Conservation (phyloP, 2,888 invertebrate genomes). For the Napeogenes inachia region DNA sequence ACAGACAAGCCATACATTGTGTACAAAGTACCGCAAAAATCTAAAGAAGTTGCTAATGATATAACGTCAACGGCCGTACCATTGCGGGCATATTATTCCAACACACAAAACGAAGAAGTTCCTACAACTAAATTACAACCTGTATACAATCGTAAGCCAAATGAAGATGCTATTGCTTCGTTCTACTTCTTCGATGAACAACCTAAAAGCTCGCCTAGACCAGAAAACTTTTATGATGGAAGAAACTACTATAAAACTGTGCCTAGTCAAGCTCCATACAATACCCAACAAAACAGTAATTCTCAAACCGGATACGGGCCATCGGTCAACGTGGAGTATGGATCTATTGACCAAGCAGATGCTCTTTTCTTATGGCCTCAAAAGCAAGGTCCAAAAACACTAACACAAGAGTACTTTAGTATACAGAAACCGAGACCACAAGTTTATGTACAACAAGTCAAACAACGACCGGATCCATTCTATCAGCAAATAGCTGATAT, state of each 20-base stretch:
- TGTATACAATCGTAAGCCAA: conserved; percentile 65
- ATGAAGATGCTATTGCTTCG: conserved; percentile 74
- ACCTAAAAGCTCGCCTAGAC: conserved; percentile 75
- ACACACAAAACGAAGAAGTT: conserved; percentile 71
- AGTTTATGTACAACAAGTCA: conserved; percentile 59
- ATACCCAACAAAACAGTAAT: conserved; percentile 49
- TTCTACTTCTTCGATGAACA: conserved; percentile 84
- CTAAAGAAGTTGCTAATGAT: conserved; percentile 51
- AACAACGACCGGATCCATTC: conserved; percentile 74
- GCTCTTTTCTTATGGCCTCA: conserved; percentile 72
- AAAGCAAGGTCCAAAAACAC: conserved; percentile 70
- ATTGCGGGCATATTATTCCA: conserved; percentile 79
- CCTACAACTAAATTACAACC: conserved; percentile 75
- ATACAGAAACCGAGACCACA: conserved; percentile 68
- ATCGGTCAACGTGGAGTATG: conserved; percentile 64
- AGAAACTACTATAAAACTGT: conserved; percentile 68
- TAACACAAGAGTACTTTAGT: conserved; percentile 75
- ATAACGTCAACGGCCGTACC: conserved; percentile 80
- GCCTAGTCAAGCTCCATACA: conserved; percentile 45
- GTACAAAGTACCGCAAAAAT: conserved; percentile 71
- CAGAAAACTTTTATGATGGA: conserved; percentile 70
- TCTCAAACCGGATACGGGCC: conserved; percentile 57
- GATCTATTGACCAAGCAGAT: conserved; percentile 66
- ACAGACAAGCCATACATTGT: conserved; percentile 71
- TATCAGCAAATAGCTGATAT: conserved; percentile 81